Evolutionary conservation across 2,113 vertebrate genomes (phyloP).

Genomic region (Sterrhoptilus dennistouni): DNA sequence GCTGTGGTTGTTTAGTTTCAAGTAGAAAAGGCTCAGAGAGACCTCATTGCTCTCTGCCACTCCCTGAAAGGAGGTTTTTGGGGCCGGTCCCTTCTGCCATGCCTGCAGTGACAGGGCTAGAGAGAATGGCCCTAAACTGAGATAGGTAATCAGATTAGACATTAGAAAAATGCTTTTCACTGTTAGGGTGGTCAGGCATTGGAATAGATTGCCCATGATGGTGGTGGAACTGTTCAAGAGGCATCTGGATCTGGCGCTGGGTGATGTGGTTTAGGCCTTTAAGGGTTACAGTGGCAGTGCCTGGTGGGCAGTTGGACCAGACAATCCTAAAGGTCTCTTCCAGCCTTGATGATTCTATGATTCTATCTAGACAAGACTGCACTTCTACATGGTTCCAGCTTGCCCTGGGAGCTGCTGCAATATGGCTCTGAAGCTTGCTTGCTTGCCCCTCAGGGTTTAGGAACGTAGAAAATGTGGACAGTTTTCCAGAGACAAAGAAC

Average conservation of each 20-base stretch:
- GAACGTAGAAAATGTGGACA: not conserved
- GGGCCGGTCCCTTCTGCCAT: fast-evolving
- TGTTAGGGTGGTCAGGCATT: not conserved
- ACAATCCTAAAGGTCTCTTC: not conserved
- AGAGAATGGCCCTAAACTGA: not conserved
- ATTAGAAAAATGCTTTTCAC: not conserved
- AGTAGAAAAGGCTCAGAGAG: not conserved
- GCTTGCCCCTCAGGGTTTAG: not conserved
- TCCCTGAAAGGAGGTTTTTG: not conserved
- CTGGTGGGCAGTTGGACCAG: fast-evolving
- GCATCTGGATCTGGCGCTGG: no score
- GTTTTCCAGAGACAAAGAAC: not conserved
- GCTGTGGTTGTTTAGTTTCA: not conserved
- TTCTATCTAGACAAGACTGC: not conserved
- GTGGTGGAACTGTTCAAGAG: not conserved
- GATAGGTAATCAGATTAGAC: not conserved
- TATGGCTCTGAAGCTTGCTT: not conserved
- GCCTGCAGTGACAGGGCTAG: not conserved
- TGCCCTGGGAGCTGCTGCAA: not conserved
- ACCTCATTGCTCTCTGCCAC: not conserved
- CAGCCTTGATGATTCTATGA: not conserved
- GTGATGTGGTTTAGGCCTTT: not conserved
- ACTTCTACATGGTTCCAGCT: not conserved
- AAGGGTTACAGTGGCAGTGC: not conserved
- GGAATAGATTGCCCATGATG: not conserved